Base-by-base conservation (phyloP, 2,888 invertebrate species). In the Octonoba sinensis region DNA sequence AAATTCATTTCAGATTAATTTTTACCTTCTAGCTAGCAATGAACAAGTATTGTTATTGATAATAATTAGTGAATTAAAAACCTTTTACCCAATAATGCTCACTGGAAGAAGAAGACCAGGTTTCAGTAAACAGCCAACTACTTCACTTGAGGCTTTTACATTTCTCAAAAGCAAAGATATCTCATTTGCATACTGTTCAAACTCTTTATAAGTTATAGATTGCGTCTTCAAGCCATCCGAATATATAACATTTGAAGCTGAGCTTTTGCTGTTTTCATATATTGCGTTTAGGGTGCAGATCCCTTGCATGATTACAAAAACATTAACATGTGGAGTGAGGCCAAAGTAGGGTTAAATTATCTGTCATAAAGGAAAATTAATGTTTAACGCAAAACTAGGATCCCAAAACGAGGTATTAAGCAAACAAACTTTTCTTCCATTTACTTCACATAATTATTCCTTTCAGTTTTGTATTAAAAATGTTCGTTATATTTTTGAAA, bases 61-160 rank as follows among this genome's bases (percentile, higher is more conserved):
- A 36, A 36, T 18, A 27, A 27, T 15, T 12, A 36, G 3, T n/a
- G 18, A 3, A 20, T 27, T 0, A n/a, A 16, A 15, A 6, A 0
- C 12, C 1, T 57, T 20, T 51, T 73, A 81, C 79, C 79, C 79
- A 44, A 81, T 27, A 24, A 81, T 57, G 36, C 67, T 49, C 18
- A 62, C 46, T 27, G 79, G 69, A 18, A 81, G 46, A 18, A 46
- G 11, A 16, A 81, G 20, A 47, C 62, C 20, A 18, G 62, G 73
- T 20, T 54, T 62, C 16, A 73, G 18, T 3, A 81, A 12, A 20
- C 73, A 73, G 12, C 47, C 67, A 56, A 81, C 44, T 24, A 56
- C 27, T 36, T 54, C 46, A 11, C 49, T 46, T 4, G 51, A 3
- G 3, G 27, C 44, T n/a, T 44, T 56, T 22, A 56, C n/a, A 6